phyloP scores from a whole-genome alignment of 2,113 vertebrate species.

The Coptodon rendalli region DNA sequence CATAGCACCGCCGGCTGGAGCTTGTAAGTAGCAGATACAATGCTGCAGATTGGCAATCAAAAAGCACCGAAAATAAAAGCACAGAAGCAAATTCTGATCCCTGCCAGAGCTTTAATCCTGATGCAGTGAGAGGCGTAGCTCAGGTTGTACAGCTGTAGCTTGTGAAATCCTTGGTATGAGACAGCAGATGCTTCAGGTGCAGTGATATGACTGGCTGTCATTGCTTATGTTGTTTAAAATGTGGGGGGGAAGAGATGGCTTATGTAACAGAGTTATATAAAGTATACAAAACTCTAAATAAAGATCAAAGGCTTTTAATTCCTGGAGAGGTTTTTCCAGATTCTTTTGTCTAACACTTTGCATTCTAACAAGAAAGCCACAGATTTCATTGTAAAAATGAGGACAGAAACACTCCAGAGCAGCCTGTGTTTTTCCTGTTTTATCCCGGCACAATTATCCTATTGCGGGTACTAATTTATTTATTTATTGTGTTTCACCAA shows the following conservation, averaged over 20 bases:
- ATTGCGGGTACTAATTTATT: constrained; percentile 22
- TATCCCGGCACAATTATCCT: neutral
- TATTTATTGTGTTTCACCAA: neutral
- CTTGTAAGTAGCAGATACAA: neutral
- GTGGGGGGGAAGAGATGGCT: neutral
- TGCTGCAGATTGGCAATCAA: constrained; percentile 20
- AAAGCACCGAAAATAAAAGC: constrained; percentile 23
- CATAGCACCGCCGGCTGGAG: neutral
- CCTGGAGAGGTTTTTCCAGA: neutral
- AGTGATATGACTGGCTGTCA: constrained; percentile 22
- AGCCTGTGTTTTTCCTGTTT: neutral
- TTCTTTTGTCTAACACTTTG: neutral
- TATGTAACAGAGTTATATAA: constrained; percentile 25
- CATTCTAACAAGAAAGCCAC: neutral
- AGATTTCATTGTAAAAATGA: neutral
- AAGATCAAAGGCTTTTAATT: constrained; percentile 3
- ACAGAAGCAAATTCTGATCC: constrained; percentile 23
- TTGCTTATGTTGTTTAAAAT: constrained; percentile 55
- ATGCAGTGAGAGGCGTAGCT: constrained; percentile 33
- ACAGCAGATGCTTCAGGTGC: constrained; percentile 50
- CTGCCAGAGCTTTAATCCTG: constrained; percentile 37
- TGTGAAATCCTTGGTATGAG: constrained; percentile 41
- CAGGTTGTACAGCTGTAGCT: constrained; percentile 16
- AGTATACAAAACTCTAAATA: neutral
- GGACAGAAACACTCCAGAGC: neutral